Percentiles rank a stretch among this genome's conserved stretches.
These are phyloP conservation scores for Drosophila basisetae DNA, from an alignment of 2,888 invertebrate genomes.

Conservation along the genomic window DNA sequence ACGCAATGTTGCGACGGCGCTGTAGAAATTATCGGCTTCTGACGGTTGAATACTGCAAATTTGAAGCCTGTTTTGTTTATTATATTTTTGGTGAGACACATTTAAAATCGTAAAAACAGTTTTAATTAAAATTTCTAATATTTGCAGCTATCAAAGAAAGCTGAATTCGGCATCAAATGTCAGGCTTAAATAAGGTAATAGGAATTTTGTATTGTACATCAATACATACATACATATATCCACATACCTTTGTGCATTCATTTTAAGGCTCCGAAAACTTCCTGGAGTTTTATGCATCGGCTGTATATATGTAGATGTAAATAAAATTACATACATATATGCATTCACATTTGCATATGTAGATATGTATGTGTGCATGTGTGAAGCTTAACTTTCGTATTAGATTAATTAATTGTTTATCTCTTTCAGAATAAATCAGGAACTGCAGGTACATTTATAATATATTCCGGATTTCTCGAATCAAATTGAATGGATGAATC, in stretches of 20 bases:
- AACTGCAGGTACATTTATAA: slow-evolving; percentile 78
- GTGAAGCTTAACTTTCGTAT: neutral
- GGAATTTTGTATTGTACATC: slow-evolving; percentile 54
- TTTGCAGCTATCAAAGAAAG: slow-evolving; percentile 71
- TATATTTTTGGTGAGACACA: slow-evolving; percentile 70
- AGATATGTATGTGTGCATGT: neutral
- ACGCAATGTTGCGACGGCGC: neutral
- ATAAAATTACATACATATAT: neutral
- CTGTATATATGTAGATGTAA: neutral
- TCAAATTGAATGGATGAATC: no score
- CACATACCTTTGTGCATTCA: slow-evolving; percentile 6
- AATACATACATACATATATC: slow-evolving; percentile 18
- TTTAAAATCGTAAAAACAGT: slow-evolving; percentile 2
- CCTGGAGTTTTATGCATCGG: slow-evolving; percentile 1
- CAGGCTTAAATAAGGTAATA: slow-evolving; percentile 95
- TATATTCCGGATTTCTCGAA: slow-evolving; percentile 3
- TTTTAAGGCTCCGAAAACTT: slow-evolving; percentile 11
- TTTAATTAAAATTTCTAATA: slow-evolving; percentile 20
- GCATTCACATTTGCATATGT: neutral
- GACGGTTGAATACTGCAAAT: slow-evolving; percentile 42
- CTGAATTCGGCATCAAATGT: slow-evolving; percentile 89
- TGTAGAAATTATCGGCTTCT: neutral
- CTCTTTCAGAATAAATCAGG: slow-evolving; percentile 80
- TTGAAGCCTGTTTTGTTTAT: slow-evolving; percentile 61
- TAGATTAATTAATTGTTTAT: slow-evolving; percentile 31